Percentiles rank a stretch among this genome's conserved stretches.
Evolutionary conservation across 2,888 invertebrate species (phyloP).

Genomic region (Empis livida): DNA sequence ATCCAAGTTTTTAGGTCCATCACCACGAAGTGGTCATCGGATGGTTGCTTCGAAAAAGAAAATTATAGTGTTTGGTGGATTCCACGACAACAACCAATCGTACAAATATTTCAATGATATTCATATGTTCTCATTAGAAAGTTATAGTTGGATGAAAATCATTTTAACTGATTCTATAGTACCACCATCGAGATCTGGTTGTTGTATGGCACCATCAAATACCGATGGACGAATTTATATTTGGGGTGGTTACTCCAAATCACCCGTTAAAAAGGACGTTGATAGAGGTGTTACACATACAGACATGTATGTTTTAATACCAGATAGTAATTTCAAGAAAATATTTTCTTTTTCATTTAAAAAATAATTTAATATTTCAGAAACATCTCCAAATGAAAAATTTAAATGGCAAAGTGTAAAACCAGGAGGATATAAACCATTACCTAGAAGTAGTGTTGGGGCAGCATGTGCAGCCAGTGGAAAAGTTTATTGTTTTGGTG

Average conservation of each 20-base stretch:
- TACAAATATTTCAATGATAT: slow-evolving; percentile 85
- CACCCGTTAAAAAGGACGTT: slow-evolving; percentile 56
- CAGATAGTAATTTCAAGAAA: slow-evolving; percentile 45
- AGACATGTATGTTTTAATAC: slow-evolving; percentile 53
- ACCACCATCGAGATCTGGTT: slow-evolving; percentile 71
- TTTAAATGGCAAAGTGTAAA: slow-evolving; percentile 62
- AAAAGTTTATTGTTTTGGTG: slow-evolving; percentile 72
- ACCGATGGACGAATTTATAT: slow-evolving; percentile 52
- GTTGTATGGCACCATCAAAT: slow-evolving; percentile 37
- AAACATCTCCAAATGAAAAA: slow-evolving; percentile 47
- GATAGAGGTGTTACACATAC: slow-evolving; percentile 58
- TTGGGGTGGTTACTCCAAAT: slow-evolving; percentile 68
- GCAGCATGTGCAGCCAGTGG: slow-evolving; percentile 47
- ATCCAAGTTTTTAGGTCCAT: too few species aligned
- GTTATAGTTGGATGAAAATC: slow-evolving; percentile 63
- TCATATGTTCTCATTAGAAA: slow-evolving; percentile 66
- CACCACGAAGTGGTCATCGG: slow-evolving; percentile 76
- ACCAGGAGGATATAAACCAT: slow-evolving; percentile 48
- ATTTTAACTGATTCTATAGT: slow-evolving; percentile 46
- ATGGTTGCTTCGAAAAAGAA: slow-evolving; percentile 72
- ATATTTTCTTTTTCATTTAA: neutral
- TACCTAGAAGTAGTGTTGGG: slow-evolving; percentile 57
- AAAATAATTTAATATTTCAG: slow-evolving; percentile 30
- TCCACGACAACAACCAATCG: slow-evolving; percentile 75
- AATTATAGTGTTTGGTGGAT: slow-evolving; percentile 81